These are phyloP conservation scores for Vollenhovia emeryi DNA, from an alignment of 1,140 invertebrate species.

Conservation along the genomic window DNA sequence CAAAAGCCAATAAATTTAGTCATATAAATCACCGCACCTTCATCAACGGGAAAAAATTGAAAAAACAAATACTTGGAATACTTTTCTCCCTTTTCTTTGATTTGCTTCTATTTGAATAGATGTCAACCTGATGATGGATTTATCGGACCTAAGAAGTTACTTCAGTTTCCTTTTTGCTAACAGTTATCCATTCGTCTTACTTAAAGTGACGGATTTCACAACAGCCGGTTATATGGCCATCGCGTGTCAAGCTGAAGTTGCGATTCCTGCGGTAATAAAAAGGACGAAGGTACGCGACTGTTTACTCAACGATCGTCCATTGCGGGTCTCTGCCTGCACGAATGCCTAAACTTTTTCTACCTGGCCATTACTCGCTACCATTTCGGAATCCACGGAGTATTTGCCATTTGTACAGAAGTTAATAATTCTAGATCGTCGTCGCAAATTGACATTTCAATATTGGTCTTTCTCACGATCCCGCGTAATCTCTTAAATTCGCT, in stretches of 20 bases:
- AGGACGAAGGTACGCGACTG: background rate
- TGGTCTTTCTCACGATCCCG: background rate
- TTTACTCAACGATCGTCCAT: slow-evolving; percentile 17
- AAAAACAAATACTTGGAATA: too few relatives aligned
- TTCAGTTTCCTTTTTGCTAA: slow-evolving; percentile 1
- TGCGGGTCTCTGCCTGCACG: background rate
- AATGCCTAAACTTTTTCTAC: background rate
- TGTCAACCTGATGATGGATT: slow-evolving; percentile 65
- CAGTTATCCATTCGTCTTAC: slow-evolving; percentile 65
- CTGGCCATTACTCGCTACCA: background rate
- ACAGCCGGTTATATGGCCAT: slow-evolving; percentile 50
- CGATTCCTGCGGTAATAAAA: slow-evolving; percentile 5
- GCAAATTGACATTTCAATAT: background rate
- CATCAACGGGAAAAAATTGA: background rate
- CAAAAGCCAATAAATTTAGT: background rate
- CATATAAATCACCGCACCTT: background rate
- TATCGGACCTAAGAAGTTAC: slow-evolving; percentile 13
- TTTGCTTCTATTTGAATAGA: slow-evolving; percentile 12
- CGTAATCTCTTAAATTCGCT: background rate
- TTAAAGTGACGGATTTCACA: slow-evolving; percentile 60
- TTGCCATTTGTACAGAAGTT: background rate
- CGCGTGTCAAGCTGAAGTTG: slow-evolving; percentile 7
- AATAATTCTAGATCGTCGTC: background rate
- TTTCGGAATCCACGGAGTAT: background rate
- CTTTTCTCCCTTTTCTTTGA: background rate